Evolutionary conservation across 2,113 vertebrate genomes (phyloP).

Genomic region (Falcunculus frontatus): DNA sequence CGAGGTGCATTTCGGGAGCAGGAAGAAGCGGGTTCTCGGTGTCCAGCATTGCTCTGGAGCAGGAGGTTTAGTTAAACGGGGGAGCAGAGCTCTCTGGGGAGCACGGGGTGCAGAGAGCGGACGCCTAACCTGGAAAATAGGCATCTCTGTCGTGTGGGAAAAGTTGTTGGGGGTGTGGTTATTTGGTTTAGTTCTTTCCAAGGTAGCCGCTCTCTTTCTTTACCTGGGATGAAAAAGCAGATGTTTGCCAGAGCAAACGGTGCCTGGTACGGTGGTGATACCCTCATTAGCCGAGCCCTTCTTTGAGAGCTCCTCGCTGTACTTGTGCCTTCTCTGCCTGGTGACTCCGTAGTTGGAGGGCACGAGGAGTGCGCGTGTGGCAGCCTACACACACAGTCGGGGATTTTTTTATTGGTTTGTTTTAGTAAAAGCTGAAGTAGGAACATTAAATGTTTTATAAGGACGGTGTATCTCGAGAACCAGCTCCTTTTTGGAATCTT

Average conservation of each 20-base stretch:
- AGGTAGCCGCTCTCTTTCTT: not conserved
- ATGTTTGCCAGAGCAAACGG: not conserved
- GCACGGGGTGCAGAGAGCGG: not conserved
- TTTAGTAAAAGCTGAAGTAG: slow-evolving; percentile 17
- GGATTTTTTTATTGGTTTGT: not conserved
- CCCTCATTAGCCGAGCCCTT: not conserved
- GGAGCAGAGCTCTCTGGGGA: not conserved
- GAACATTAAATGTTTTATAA: slow-evolving; percentile 8
- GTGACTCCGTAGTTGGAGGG: not conserved
- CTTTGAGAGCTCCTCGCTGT: not conserved
- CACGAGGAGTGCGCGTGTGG: not conserved
- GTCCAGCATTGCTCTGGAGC: not conserved
- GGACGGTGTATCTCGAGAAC: not conserved
- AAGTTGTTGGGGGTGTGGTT: not conserved
- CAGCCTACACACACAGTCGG: not conserved
- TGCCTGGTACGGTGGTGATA: not conserved
- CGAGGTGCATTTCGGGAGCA: not conserved
- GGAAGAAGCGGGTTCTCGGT: not conserved
- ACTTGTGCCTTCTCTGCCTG: not conserved
- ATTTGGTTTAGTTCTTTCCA: not conserved
- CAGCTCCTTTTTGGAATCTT: not conserved
- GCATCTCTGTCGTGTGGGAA: not conserved
- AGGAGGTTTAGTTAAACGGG: not conserved
- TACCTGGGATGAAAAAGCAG: not conserved
- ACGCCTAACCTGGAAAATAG: rapidly evolving